These are phyloP conservation scores for Tyrannus savana DNA, from an alignment of 2,113 vertebrate genomes.

Conservation along the genomic window DNA sequence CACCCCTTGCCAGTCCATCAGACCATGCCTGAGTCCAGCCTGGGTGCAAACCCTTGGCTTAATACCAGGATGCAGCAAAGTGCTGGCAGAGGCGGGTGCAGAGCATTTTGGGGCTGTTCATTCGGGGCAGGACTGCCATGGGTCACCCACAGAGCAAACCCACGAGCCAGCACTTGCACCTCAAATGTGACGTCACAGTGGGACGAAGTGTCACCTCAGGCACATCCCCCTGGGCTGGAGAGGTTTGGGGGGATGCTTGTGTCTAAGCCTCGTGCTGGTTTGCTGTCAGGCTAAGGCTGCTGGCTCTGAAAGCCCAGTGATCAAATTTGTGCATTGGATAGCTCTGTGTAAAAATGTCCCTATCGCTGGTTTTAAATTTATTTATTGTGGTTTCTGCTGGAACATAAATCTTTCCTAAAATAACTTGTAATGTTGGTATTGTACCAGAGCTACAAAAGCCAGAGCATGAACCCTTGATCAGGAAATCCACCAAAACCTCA, in stretches of 20 bases:
- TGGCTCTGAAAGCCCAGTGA: background rate
- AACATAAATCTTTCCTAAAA: background rate
- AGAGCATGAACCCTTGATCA: background rate
- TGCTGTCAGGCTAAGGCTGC: background rate
- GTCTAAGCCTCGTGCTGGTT: background rate
- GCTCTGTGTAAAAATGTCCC: background rate
- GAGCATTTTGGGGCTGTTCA: accelerated
- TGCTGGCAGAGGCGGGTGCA: accelerated
- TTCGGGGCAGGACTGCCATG: background rate
- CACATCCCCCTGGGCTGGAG: background rate
- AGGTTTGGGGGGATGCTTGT: background rate
- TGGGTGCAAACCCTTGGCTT: background rate
- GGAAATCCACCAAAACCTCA: conserved; percentile 54
- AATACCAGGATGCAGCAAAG: background rate
- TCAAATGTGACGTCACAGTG: accelerated
- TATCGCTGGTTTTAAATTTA: background rate
- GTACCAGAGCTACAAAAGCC: background rate
- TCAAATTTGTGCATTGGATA: background rate
- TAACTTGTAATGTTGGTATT: background rate
- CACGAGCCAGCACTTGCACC: background rate
- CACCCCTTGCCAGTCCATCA: background rate
- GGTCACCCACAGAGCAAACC: background rate
- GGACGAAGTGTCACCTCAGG: background rate
- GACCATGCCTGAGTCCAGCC: background rate
- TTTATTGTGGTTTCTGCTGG: background rate